phyloP scores from a whole-genome alignment of 1,140 invertebrate species.

The Pseudomyrmex cubaensis region DNA sequence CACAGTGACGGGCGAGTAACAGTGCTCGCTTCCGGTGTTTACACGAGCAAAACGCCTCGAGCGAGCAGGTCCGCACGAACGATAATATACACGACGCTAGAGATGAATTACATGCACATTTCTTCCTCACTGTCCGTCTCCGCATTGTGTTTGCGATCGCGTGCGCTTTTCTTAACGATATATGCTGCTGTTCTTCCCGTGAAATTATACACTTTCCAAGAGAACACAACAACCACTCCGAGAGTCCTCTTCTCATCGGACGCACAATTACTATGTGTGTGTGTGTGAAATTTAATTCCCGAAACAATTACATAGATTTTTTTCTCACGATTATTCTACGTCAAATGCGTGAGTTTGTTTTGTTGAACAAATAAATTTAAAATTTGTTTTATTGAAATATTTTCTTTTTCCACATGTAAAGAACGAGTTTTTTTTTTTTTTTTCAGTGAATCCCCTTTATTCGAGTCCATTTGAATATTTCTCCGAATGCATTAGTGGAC shows the following conservation, averaged over 20 bases:
- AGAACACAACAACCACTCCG: background rate
- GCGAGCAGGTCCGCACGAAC: constrained; percentile 47
- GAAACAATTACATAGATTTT: too few species aligned
- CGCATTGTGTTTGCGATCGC: constrained; percentile 52
- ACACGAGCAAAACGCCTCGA: constrained; percentile 46
- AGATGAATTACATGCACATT: constrained; percentile 64
- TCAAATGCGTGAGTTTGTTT: too few species aligned
- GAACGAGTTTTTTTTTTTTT: too few species aligned
- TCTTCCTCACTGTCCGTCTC: constrained; percentile 1
- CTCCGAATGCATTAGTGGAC: too few species aligned
- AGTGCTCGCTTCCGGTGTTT: constrained; percentile 67
- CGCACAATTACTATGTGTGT: too few species aligned
- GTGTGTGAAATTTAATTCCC: too few species aligned
- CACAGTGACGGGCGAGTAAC: constrained; percentile 29
- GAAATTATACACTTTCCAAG: too few species aligned
- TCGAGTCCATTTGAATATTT: background rate
- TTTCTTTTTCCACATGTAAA: too few species aligned
- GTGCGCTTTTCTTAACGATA: constrained; percentile 14
- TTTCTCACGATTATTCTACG: too few species aligned
- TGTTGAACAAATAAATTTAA: background rate
- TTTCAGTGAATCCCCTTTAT: too few species aligned
- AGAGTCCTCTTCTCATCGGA: background rate
- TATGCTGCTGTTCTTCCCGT: too few species aligned
- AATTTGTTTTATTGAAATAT: background rate
- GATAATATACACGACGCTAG: constrained; percentile 69